Evolutionary conservation across 2,797 vertebrate genomes (phyloP).

Genomic region (Cuculus canorus): DNA sequence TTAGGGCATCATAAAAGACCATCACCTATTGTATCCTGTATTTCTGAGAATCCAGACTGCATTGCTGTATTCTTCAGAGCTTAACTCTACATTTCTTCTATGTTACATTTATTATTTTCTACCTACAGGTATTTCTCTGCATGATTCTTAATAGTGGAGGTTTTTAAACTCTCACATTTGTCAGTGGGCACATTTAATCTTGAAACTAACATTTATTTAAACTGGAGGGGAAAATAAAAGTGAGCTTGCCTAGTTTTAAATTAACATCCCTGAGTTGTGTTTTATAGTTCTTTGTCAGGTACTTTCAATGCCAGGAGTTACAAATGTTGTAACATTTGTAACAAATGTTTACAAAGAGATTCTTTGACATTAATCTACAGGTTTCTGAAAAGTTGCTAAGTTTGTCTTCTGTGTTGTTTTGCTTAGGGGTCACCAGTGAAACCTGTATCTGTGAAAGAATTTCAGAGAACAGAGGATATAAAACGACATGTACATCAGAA

Average conservation of each 20-base stretch:
- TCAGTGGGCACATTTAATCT: neutral
- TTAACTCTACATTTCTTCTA: neutral
- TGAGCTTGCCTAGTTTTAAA: neutral
- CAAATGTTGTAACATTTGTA: neutral
- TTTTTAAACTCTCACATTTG: neutral
- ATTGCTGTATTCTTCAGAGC: neutral
- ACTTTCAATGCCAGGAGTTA: neutral
- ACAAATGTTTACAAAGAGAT: neutral
- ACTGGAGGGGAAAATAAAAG: neutral
- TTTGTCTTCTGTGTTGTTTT: slow-evolving; percentile 2
- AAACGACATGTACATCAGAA: slow-evolving; percentile 78
- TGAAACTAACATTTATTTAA: neutral
- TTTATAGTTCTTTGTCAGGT: neutral
- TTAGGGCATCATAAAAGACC: neutral
- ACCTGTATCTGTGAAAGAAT: slow-evolving; percentile 72
- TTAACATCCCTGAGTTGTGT: neutral
- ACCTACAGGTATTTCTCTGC: neutral
- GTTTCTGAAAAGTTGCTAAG: neutral
- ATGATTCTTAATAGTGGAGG: neutral
- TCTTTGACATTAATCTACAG: neutral
- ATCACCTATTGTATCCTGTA: neutral
- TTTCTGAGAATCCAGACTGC: neutral
- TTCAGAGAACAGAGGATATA: slow-evolving; percentile 81
- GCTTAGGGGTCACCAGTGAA: slow-evolving; percentile 85
- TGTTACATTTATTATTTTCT: neutral